Percentiles rank a stretch among this genome's conserved stretches.
Conservation (phyloP, 2,888 invertebrate species). For the Galerucella nymphaeae region DNA sequence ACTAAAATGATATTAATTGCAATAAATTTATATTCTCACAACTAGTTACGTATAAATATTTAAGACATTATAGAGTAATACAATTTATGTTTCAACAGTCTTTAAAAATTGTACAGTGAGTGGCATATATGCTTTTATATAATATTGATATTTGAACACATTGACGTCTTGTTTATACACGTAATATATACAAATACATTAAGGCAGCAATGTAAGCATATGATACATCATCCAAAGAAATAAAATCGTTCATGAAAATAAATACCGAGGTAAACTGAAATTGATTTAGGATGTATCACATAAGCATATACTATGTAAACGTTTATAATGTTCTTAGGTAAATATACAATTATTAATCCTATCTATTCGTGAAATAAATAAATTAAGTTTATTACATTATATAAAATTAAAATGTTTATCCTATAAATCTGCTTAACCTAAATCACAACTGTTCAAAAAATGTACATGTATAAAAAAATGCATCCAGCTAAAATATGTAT, state of each 20-base stretch:
- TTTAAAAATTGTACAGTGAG: slow-evolving; percentile 30
- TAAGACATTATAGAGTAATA: slow-evolving; percentile 15
- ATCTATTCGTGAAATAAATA: neutral
- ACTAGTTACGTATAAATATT: slow-evolving; percentile 19
- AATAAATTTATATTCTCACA: slow-evolving; percentile 21
- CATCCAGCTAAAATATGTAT: neutral
- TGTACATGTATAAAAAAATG: neutral
- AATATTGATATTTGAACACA: slow-evolving; percentile 22
- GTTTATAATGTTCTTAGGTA: neutral
- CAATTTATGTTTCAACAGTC: slow-evolving; percentile 27
- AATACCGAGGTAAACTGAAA: no score
- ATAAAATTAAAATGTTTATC: slow-evolving; percentile 9
- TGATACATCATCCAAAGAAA: slow-evolving; percentile 19
- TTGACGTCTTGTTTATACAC: slow-evolving; percentile 26
- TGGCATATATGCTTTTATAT: slow-evolving; percentile 11
- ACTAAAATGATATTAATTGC: slow-evolving; percentile 1
- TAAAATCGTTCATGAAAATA: no score
- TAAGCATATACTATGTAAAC: slow-evolving; percentile 18
- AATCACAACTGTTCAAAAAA: slow-evolving; percentile 17
- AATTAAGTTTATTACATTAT: slow-evolving; percentile 6
- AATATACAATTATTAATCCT: slow-evolving; percentile 1
- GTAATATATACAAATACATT: slow-evolving; percentile 43
- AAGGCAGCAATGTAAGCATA: slow-evolving; percentile 45
- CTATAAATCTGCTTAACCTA: slow-evolving; percentile 14
- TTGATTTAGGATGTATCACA: slow-evolving; percentile 2